Base-by-base conservation (phyloP, 2,113 vertebrate genomes). In the Coregonus clupeaformis region DNA sequence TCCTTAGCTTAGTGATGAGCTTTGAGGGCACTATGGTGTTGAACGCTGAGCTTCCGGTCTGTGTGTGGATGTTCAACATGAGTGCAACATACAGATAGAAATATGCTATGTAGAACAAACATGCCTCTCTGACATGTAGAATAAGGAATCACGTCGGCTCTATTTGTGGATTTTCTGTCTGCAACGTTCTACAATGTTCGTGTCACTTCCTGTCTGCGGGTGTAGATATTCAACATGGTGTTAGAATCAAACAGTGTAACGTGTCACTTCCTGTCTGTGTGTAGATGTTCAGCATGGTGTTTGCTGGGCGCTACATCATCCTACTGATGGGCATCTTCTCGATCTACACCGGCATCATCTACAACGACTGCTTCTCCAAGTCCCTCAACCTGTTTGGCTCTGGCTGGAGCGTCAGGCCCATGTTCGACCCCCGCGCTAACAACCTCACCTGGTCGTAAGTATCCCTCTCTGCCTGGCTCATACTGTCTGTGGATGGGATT, bases 281-380 rank as follows among this genome's bases (percentile, higher is more conserved):
- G 14, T 30, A 99, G 98, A 97, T 99, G 91, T 98, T 98, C 87
- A 96, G 82, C 90, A 98, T 95, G 84, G 85, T 99, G 84, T 99
- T 99, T 71, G 95, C 94, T 0, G 98, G 98, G 0, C 95, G 98
- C 0, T 99, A 99, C 91, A 98, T 99, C 77, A 96, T 99, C 82
- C 94, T 99, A 7, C 84, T 99, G 73, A 99, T 99, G 98, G 97
- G 97, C 1, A 20, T 95, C 6, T 99, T 99, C 92, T 99, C 98
- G 25, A 89, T 95, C 1, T 99, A 99, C 89, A 98, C 98, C 0
- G 98, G 98, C 30, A 94, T 98, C 85, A 99, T 99, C 91, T 99
- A 99, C 89, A 99, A 99, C 0, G 98, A 99, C 88, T 99, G 98
- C 89, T 99, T 99, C 91, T 98, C 97, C 81, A 99, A 99, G 83